Base-by-base conservation (phyloP, 2,113 vertebrate species). In the Piprites chloris region DNA sequence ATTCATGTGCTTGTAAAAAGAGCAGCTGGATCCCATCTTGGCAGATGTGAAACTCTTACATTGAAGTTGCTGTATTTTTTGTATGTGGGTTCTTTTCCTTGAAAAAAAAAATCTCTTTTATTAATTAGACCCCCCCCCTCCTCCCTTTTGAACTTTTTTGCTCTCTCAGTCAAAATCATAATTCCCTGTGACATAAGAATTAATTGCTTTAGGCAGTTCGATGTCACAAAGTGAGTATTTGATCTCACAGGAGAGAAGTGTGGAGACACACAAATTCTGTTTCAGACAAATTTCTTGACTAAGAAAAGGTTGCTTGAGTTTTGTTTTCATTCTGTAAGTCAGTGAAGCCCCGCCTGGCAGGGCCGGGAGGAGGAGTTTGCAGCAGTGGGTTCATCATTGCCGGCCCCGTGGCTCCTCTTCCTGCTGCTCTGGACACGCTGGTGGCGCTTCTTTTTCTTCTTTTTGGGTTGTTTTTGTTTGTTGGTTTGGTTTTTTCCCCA, bases 21-120 rank as follows among this genome's bases (percentile, higher is more conserved):
- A 96, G 90, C 93, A 87, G 87, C 94, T 96, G 88, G 82, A 69
- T 67, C 94, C 66, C 69, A 74, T 95, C 80, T 44, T 35, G 39
- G 69, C 81, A 85, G 90, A 82, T 88, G 71, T 80, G 71, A 80
- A 94, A 35, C 71, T 66, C 41, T 84, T 83, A 58, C 61, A 20
- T 5, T 88, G 66, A 89, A 86, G 35, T 50, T 77, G 81, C 68
- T 85, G 15, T 33, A 9, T 50, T 58, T 79, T 77, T 53, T 78
- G 15, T 46, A 14, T 16, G 9, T 33, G 21, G 1, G 21, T 14
- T 61, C 82, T 74, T 89, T 83, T 56, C 6, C 58, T 55, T 62
- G n/a, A 28, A 39, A 81, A 49, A 49, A 59, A 49, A 91, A 33
- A 28, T 7, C 7, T 62, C 42, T 50, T 72, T 69, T 85, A 39